These are phyloP conservation scores for Steinernema khuongi DNA, from an alignment of 1,140 invertebrate species.

Conservation along the genomic window DNA sequence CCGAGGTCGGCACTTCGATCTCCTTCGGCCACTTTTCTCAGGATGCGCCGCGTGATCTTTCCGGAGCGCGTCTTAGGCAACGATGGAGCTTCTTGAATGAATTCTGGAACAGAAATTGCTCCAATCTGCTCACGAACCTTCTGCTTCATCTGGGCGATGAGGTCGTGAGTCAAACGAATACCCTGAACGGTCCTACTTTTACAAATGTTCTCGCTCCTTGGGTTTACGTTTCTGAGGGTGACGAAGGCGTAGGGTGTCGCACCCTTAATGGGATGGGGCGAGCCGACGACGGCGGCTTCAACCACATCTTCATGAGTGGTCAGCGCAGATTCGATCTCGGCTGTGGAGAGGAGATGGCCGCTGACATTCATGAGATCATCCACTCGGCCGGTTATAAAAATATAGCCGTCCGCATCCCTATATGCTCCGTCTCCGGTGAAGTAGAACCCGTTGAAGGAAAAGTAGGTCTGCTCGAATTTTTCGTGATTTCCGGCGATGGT, in stretches of 20 bases:
- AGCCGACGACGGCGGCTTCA: conserved; percentile 88
- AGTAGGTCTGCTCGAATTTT: conserved; percentile 87
- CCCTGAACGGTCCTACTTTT: conserved; percentile 34
- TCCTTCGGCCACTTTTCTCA: conserved; percentile 77
- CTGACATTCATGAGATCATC: conserved; percentile 98
- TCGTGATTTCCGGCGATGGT: conserved; percentile 84
- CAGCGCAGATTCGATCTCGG: conserved; percentile 82
- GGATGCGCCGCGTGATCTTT: conserved; percentile 90
- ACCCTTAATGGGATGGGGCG: conserved; percentile 85
- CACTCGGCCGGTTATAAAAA: conserved; percentile 92
- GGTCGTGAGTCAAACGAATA: conserved; percentile 23
- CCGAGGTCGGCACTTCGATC: conserved; percentile 79
- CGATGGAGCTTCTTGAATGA: conserved; percentile 81
- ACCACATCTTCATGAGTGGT: conserved; percentile 75
- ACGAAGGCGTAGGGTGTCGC: conserved; percentile 94
- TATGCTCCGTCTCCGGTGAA: conserved; percentile 90
- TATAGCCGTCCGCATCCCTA: conserved; percentile 84
- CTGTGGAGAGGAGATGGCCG: conserved; percentile 91
- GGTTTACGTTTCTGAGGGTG: conserved; percentile 62
- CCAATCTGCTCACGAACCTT: conserved; percentile 84
- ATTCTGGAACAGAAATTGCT: conserved; percentile 88
- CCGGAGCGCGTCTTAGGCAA: conserved; percentile 94
- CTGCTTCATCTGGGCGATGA: conserved; percentile 42
- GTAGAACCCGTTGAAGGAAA: conserved; percentile 91
- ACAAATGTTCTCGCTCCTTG: neutral